Conservation (phyloP, 1,140 invertebrate species). For the Octopus sinensis region DNA sequence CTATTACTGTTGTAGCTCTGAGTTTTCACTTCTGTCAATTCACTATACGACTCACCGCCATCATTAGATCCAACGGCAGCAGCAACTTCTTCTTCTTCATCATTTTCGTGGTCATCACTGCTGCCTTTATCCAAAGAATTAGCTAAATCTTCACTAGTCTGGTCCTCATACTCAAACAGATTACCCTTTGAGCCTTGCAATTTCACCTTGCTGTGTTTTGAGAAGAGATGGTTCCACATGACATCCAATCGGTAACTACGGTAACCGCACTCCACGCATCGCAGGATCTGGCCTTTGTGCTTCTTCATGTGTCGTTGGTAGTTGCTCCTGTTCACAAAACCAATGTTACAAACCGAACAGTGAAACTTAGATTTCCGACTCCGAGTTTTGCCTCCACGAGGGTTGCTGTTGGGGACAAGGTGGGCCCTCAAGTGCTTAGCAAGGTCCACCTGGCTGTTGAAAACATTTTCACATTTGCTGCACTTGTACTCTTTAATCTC, state of each 20-base stretch:
- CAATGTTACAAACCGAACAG: not conserved
- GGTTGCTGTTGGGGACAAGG: conserved; percentile 25
- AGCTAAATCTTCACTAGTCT: not conserved
- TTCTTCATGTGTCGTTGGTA: conserved; percentile 19
- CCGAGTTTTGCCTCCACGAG: not conserved
- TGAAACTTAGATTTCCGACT: not conserved
- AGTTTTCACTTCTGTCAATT: not conserved
- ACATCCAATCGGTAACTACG: conserved; percentile 19
- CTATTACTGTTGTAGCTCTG: not conserved
- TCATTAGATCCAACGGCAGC: conserved; percentile 20
- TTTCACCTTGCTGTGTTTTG: conserved; percentile 9
- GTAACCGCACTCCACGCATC: conserved; percentile 19
- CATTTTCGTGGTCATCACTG: conserved; percentile 11
- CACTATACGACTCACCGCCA: conserved; percentile 8
- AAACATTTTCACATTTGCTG: conserved; percentile 31
- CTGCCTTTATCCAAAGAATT: too few relatives aligned
- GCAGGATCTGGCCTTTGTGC: conserved; percentile 16
- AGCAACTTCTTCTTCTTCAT: conserved; percentile 25
- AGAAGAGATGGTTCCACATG: conserved; percentile 16
- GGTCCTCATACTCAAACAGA: conserved; percentile 13
- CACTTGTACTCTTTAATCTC: conserved; percentile 28
- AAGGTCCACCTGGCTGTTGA: conserved; percentile 32
- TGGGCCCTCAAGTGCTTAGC: conserved; percentile 41
- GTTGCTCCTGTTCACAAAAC: conserved; percentile 15
- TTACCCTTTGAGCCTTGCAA: not conserved